phyloP scores from a whole-genome alignment of 1,140 invertebrate genomes.

The Euwallacea fornicatus region DNA sequence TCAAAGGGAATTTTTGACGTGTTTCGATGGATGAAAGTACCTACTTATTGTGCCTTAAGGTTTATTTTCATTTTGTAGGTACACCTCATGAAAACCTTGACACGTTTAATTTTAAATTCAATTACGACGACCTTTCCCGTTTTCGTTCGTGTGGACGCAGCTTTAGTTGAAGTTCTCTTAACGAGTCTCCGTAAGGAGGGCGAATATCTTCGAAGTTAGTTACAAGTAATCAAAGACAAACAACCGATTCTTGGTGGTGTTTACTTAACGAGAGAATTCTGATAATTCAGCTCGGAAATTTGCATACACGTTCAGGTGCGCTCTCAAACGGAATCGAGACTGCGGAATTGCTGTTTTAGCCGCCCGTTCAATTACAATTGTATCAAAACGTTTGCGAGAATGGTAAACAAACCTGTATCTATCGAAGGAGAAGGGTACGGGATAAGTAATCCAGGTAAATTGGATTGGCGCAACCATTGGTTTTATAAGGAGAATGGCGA shows the following conservation, averaged over 20 bases:
- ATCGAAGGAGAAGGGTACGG: constrained; percentile 12
- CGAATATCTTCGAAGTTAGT: constrained; percentile 31
- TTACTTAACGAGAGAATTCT: constrained; percentile 27
- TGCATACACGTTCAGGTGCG: constrained; percentile 33
- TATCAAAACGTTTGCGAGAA: constrained; percentile 31
- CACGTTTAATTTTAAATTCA: not conserved
- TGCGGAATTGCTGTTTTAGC: constrained; percentile 38
- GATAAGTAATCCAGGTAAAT: constrained; percentile 4
- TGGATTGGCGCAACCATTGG: not conserved
- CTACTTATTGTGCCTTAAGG: constrained; percentile 27
- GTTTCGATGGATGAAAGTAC: constrained; percentile 27
- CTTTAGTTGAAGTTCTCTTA: not conserved
- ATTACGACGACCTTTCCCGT: too few species aligned
- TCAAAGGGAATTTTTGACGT: constrained; percentile 39
- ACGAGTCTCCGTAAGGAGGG: constrained; percentile 6
- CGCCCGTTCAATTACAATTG: constrained; percentile 38
- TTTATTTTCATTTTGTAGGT: not conserved
- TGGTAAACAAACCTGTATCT: constrained; percentile 31
- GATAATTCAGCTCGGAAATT: constrained; percentile 35
- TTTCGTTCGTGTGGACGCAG: too few species aligned
- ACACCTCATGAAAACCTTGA: not conserved
- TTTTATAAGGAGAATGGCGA: too few species aligned
- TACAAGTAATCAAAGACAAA: constrained; percentile 38
- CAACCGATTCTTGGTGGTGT: constrained; percentile 35
- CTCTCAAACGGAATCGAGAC: constrained; percentile 33